Evolutionary conservation across 1,140 invertebrate genomes (phyloP), one percentile per base, ranked within the genome.

Genomic region (Drosophila santomea): DNA sequence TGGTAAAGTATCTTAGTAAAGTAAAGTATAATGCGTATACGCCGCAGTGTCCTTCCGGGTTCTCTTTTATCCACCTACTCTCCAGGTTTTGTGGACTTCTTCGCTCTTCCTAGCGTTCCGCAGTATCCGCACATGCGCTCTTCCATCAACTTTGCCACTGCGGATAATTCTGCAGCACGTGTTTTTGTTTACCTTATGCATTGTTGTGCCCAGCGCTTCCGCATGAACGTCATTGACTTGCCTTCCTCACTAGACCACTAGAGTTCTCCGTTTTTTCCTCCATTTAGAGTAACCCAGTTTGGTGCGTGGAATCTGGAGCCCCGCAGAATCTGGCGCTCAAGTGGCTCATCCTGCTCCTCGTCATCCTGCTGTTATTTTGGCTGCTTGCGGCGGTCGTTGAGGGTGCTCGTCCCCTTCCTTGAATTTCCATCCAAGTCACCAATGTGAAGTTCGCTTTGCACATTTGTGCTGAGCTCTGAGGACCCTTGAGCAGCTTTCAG

Each of bases 111-210:
- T 3, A n/a, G 17, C 12, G 4, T 32, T 32, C 41, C 61, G 44
- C 57, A 47, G 52, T 84, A 88, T 88, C 83, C 83, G 84, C 60
- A 25, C 50, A 50, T 77, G 80, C 83, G 83, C 73, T 36, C 15
- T 8, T 3, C 3, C 1, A 4, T 15, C 14, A 15, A 36, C 28
- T 28, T 67, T 66, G 56, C 44, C 58, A 48, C 48, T 62, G 47
- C 59, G 84, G 84, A 88, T 88, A 84, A 64, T 4, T 61, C 23
- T 50, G 64, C 51, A 64, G 81, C 84, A 88, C 84, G 84, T 88
- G 84, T 88, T 89, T 88, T 88, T 88, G 84, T 88, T 88, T 88
- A 88, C 84, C 63, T 88, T 89, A 73, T 59, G 68, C 68, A 67
- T 80, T 88, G 78, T 86, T 86, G 74, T 75, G 77, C 69, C 67